A percentile compares a stretch with the other conserved stretches of the same genome.
Conservation (phyloP, 2,888 invertebrate species). For the Uropetala carovei region DNA sequence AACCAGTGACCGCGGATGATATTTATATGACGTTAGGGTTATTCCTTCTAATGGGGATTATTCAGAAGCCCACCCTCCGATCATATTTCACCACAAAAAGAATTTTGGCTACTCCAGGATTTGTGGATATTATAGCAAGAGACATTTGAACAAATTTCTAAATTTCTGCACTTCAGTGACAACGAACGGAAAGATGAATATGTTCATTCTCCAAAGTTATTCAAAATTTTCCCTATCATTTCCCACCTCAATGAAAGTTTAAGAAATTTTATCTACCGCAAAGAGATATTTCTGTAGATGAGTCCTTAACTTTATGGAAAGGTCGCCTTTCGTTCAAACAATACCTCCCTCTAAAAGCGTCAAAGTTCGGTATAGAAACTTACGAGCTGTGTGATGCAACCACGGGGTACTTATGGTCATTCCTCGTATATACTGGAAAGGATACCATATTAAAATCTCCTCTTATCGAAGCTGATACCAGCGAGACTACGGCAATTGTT, state of each 20-base stretch:
- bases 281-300: conserved; percentile 55
- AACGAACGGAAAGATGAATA: too few relatives aligned
- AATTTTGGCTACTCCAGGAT: too few relatives aligned
- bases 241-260: conserved; percentile 53
- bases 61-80: too few relatives aligned
- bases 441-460: conserved; percentile 41
- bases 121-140: too few relatives aligned
- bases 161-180: too few relatives aligned
- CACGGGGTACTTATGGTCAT: conserved; percentile 54
- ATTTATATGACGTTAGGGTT: too few relatives aligned
- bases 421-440: conserved; percentile 40
- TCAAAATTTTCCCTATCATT: conserved; percentile 30
- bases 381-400: conserved; percentile 61
- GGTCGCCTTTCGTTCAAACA: conserved; percentile 55
- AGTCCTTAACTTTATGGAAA: conserved; percentile 62
- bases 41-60: too few relatives aligned
- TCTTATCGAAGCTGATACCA: background rate
- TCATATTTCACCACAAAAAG: too few relatives aligned
- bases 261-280: conserved; percentile 45
- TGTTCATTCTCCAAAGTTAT: too few relatives aligned
- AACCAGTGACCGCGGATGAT: too few relatives aligned
- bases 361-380: conserved; percentile 54
- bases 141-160: too few relatives aligned
- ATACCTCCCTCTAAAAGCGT: conserved; percentile 50
- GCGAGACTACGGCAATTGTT: background rate